These are phyloP conservation scores for Sorex fumeus DNA, from an alignment of 2,113 vertebrate genomes.

Conservation along the genomic window DNA sequence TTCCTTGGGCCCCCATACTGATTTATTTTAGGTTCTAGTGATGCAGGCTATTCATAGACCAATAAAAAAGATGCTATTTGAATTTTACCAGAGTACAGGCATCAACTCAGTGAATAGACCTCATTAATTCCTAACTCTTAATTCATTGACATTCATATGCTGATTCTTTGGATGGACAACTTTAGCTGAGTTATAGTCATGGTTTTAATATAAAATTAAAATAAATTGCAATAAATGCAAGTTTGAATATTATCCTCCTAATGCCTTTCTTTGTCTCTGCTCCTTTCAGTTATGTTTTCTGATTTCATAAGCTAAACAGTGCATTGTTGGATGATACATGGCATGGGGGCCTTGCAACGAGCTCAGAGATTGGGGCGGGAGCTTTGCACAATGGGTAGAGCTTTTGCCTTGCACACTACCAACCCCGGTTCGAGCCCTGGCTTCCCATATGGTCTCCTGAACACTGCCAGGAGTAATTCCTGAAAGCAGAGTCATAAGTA, in stretches of 20 bases:
- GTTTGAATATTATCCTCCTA: slow-evolving; percentile 63
- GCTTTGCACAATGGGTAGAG: too few relatives aligned
- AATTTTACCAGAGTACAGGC: slow-evolving; percentile 66
- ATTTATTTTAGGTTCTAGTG: slow-evolving; percentile 7
- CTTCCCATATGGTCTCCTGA: too few relatives aligned
- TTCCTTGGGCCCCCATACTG: background rate
- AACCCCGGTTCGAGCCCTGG: too few relatives aligned
- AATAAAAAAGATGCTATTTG: slow-evolving; percentile 61
- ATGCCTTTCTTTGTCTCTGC: slow-evolving; percentile 51
- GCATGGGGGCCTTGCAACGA: background rate
- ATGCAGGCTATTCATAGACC: background rate
- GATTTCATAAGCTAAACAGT: slow-evolving; percentile 56
- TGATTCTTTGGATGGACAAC: slow-evolving; percentile 59
- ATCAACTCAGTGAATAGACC: slow-evolving; percentile 59
- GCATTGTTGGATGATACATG: background rate
- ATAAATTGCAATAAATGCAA: too few relatives aligned
- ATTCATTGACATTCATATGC: slow-evolving; percentile 65
- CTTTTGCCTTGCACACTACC: too few relatives aligned
- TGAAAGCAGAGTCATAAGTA: too few relatives aligned
- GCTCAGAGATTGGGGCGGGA: background rate
- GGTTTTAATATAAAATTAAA: too few relatives aligned
- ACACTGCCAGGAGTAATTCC: too few relatives aligned
- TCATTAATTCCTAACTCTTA: slow-evolving; percentile 75
- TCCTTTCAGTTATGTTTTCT: slow-evolving; percentile 37
- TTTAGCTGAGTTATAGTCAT: slow-evolving; percentile 37